Evolutionary conservation across 1,140 invertebrate species (phyloP), one percentile per base, ranked within the genome.

Genomic region (Drosophila nannoptera): DNA sequence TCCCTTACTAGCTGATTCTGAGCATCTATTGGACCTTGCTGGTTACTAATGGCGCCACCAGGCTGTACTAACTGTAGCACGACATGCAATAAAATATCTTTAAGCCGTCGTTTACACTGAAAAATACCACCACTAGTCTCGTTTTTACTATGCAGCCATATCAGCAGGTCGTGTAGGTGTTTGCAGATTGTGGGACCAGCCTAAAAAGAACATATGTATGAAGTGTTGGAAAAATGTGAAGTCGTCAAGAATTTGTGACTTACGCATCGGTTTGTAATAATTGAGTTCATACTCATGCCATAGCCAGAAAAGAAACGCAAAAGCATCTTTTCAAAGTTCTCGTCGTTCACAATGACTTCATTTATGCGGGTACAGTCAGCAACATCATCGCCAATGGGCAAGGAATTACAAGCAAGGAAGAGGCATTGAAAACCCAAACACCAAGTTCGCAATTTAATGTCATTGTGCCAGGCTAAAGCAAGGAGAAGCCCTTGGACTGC

Each of bases 1-100:
- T 93, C 92, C 11, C 93, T 93, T 40, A 96, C 90, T 45, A 96
- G 90, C 75, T 93, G 93, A 78, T 93, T 94, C 84, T 96, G 95
- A 2, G 94, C 95, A 91, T 97, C 96, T 6, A 96, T 89, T 11
- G 95, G 95, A n/a, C 95, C 95, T 68, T 93, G 92, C 61, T 92
- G 92, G 31, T 92, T 91, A 29, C 93, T 92, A 14, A 96, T 92
- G 5, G 95, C 92, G 22, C 95, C 95, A 8, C 92, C 91, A 5
- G 93, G 92, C 77, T 93, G 92, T 2, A 94, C 91, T n/a, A 96
- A 88, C 74, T 94, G 92, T 66, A 94, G 92, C 4, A 96, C 92
- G 7, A 96, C 90, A 86, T 93, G 93, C 6, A 96, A 84, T 22
- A 96, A 86, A 2, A 94, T 88, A 70, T 94, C 92, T 73, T 95